Base-by-base conservation (phyloP, 2,113 vertebrate species). In the Rhabdornis inornatus region DNA sequence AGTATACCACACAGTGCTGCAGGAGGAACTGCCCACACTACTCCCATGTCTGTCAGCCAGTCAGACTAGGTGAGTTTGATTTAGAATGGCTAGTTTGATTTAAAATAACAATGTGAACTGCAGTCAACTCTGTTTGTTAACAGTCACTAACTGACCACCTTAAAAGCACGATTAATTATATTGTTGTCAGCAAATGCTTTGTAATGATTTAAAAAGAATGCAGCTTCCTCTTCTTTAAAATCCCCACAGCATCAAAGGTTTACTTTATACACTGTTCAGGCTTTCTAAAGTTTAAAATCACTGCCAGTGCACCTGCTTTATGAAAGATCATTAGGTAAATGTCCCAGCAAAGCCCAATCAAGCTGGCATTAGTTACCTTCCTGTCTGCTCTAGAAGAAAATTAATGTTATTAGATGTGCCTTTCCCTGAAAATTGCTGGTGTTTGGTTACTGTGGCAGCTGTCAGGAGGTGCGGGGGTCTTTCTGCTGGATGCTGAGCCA, bases 361-460 rank as follows among this genome's bases (percentile, higher is more conserved):
- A 96, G 97, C 95, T 97, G 98, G 97, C 94, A 98, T 97, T 93
- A 63, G 97, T 98, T 98, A 97, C 97, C 94, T 95, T 89, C 52
- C 98, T 94, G 94, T 98, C 98, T 98, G 98, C 91, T 97, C 61
- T 80, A 94, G 84, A 96, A 93, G 97, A 96, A 97, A 97, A 97
- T 95, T 97, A 97, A 98, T 96, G 94, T 96, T 96, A 97, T 97
- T 96, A 95, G 71, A 91, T 50, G 69, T 83, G 50, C 74, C 70
- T 94, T 91, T 87, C 92, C 87, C 96, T 75, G 96, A 92, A 86
- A 97, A 97, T 79, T 93, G 92, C 96, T 95, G 96, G 97, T 96
- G 89, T 98, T 96, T 81, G 90, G 98, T 97, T 98, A 95, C 97
- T 10, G 27, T 95, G 93, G 96, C 98, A 98, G 98, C 97, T 98